These are phyloP conservation scores for Poliocrania exsul DNA, from an alignment of 2,797 vertebrate genomes.

Conservation along the genomic window DNA sequence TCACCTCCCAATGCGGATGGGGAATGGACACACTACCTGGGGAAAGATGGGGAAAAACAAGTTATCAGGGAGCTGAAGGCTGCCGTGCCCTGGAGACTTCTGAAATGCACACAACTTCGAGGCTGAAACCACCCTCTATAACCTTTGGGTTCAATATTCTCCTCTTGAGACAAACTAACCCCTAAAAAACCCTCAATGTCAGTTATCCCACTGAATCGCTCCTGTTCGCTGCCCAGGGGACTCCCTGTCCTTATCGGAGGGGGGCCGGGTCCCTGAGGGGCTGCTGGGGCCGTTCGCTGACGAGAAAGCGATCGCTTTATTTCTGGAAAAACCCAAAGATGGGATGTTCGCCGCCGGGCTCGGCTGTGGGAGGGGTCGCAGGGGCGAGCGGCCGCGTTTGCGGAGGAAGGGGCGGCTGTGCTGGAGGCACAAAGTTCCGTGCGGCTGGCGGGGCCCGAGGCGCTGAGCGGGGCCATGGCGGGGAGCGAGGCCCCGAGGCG, in stretches of 20 bases:
- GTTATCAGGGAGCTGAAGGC: neutral
- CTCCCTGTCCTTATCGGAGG: neutral
- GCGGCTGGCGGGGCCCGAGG: neutral
- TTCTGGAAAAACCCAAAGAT: neutral
- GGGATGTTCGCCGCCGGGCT: neutral
- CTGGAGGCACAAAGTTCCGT: neutral
- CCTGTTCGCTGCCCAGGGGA: neutral
- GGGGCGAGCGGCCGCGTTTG: neutral
- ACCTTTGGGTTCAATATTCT: neutral
- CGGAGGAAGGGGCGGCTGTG: neutral
- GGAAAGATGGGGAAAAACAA: neutral
- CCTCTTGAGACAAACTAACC: neutral
- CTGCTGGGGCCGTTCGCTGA: neutral
- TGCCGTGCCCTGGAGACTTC: neutral
- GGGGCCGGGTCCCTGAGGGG: neutral
- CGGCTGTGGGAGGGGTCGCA: neutral
- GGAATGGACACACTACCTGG: neutral
- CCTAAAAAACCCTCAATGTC: neutral
- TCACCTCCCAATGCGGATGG: neutral
- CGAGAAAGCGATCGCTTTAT: neutral
- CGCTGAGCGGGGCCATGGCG: neutral
- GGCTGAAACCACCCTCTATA: neutral
- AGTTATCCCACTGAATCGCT: neutral
- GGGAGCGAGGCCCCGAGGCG: neutral
- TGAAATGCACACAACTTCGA: neutral